Conservation (phyloP, 2,113 vertebrate species). For the Oreochromis spilurus region DNA sequence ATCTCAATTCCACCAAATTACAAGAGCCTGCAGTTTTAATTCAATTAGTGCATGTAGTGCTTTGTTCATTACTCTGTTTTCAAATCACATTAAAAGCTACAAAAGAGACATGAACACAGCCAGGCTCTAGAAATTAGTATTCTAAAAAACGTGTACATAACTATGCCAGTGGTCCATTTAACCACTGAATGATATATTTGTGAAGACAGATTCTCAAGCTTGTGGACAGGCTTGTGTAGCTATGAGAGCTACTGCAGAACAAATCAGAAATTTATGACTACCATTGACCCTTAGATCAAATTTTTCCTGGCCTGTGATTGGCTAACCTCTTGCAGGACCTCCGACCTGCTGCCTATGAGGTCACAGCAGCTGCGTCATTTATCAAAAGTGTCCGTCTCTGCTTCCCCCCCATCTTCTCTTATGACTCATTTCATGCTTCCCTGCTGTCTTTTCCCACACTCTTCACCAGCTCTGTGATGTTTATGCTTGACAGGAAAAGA, state of each 20-base stretch:
- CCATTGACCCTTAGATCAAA: slow-evolving; percentile 18
- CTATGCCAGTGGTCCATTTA: not conserved
- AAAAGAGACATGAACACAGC: not conserved
- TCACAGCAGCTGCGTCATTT: slow-evolving; percentile 40
- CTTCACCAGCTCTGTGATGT: not conserved
- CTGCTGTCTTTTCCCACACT: not conserved
- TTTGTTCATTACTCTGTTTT: not conserved
- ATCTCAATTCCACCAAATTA: slow-evolving; percentile 3
- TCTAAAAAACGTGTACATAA: not conserved
- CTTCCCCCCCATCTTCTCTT: slow-evolving; percentile 14
- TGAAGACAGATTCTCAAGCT: not conserved
- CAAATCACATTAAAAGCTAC: not conserved
- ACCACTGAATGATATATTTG: not conserved
- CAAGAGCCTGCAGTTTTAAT: not conserved
- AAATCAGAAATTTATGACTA: slow-evolving; percentile 50
- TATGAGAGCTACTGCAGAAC: not conserved
- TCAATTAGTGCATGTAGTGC: not conserved
- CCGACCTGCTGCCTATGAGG: slow-evolving; percentile 27
- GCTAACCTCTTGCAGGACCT: slow-evolving; percentile 28
- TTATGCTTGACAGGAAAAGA: not conserved
- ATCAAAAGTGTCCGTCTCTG: slow-evolving; percentile 28
- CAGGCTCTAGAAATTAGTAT: not conserved
- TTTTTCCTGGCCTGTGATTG: slow-evolving; percentile 36
- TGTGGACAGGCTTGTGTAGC: not conserved
- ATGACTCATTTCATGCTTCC: slow-evolving; percentile 3